phyloP scores from a whole-genome alignment of 2,113 vertebrate species.

The Castor canadensis region DNA sequence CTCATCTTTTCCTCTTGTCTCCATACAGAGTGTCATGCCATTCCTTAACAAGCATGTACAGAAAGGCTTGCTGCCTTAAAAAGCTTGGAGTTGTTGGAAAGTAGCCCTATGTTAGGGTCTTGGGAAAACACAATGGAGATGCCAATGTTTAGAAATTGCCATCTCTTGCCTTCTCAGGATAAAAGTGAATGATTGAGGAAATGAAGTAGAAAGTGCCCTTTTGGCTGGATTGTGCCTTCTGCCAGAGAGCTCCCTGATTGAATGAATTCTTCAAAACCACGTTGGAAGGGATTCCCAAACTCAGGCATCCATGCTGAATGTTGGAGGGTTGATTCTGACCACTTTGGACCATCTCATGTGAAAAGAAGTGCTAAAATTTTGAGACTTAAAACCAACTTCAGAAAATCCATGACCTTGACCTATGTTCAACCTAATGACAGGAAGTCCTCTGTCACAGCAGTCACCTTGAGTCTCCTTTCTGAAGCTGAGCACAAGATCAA shows the following conservation, averaged over 20 bases:
- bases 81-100: not conserved
- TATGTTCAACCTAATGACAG: not conserved
- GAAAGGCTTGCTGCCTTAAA: not conserved
- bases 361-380: not conserved
- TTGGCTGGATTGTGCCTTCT: not conserved
- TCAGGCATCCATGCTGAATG: not conserved
- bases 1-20: not conserved
- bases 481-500: not conserved
- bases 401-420: not conserved
- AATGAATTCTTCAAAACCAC: slow-evolving; percentile 13
- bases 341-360: not conserved
- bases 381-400: not conserved
- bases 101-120: not conserved
- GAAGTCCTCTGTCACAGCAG: not conserved
- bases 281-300: not conserved
- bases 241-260: not conserved
- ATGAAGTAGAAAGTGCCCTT: not conserved
- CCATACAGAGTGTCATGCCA: not conserved
- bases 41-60: not conserved
- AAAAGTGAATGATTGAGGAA: not conserved
- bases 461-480: not conserved
- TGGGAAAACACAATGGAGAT: not conserved
- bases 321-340: not conserved
- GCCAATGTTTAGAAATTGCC: not conserved
- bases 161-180: not conserved